phyloP scores from a whole-genome alignment of 2,888 invertebrate species.

The Ommatoiulus sabulosus region DNA sequence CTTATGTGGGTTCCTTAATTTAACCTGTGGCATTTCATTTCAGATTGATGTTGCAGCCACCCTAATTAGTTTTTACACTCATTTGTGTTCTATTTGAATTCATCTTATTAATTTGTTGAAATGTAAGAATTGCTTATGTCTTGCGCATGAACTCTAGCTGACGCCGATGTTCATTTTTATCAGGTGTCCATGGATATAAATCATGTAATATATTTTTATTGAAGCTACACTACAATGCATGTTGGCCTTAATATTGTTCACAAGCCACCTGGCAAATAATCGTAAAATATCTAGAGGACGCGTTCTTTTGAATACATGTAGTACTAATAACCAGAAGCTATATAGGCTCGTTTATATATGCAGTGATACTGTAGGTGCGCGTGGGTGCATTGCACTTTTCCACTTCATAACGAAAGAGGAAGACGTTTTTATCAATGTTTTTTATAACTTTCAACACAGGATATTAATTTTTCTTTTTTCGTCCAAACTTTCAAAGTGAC shows the following conservation, averaged over 20 bases:
- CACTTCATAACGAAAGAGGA: too few relatives aligned
- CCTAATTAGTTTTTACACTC: neutral
- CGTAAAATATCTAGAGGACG: too few relatives aligned
- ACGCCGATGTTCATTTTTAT: too few relatives aligned
- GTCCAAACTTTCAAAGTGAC: too few relatives aligned
- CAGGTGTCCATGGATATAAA: too few relatives aligned
- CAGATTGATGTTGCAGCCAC: neutral
- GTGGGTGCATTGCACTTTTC: neutral
- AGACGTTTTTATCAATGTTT: neutral
- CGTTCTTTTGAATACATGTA: neutral
- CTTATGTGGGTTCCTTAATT: neutral
- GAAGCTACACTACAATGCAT: too few relatives aligned
- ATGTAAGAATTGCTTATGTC: neutral
- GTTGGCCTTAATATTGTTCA: neutral
- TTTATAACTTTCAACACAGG: neutral
- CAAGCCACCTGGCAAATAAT: too few relatives aligned
- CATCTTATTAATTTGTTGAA: neutral
- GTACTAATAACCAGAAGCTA: too few relatives aligned
- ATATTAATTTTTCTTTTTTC: too few relatives aligned
- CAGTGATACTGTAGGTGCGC: neutral
- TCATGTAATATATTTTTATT: too few relatives aligned
- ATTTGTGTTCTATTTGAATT: neutral
- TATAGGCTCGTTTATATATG: too few relatives aligned
- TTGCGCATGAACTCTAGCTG: too few relatives aligned
- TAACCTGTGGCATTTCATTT: neutral